Conservation (phyloP, 2,113 vertebrate genomes). For the Mirounga angustirostris region DNA sequence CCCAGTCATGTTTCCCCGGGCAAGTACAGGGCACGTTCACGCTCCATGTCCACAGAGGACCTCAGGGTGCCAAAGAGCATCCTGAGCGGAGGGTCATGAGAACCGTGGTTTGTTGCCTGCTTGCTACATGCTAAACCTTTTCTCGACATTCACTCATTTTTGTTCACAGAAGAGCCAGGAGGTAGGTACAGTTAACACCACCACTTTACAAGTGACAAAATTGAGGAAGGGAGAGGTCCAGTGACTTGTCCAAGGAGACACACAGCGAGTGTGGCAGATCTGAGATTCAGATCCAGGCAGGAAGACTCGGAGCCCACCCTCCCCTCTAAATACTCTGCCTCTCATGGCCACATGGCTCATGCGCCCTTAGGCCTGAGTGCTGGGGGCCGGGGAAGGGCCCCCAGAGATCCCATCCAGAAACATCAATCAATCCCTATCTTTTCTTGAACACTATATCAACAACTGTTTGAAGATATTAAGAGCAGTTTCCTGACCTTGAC, state of each 20-base stretch:
- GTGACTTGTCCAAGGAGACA: neutral
- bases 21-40: neutral
- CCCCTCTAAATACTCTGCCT: too few relatives aligned
- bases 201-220: neutral
- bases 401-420: neutral
- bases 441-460: neutral
- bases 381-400: neutral
- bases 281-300: neutral
- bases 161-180: neutral
- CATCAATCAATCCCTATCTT: neutral
- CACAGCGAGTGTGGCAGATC: neutral
- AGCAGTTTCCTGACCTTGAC: neutral
- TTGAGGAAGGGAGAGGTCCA: accelerated
- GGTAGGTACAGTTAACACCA: neutral
- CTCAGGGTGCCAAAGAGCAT: neutral
- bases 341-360: accelerated
- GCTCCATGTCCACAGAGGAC: neutral
- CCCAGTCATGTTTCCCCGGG: neutral
- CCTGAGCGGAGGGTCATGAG: neutral
- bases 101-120: neutral
- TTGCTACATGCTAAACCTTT: neutral
- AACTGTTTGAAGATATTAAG: neutral
- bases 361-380: neutral
- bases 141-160: neutral
- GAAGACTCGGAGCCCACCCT: accelerated